Evolutionary conservation across 2,113 vertebrate species (phyloP).

Genomic region (Oplegnathus fasciatus): DNA sequence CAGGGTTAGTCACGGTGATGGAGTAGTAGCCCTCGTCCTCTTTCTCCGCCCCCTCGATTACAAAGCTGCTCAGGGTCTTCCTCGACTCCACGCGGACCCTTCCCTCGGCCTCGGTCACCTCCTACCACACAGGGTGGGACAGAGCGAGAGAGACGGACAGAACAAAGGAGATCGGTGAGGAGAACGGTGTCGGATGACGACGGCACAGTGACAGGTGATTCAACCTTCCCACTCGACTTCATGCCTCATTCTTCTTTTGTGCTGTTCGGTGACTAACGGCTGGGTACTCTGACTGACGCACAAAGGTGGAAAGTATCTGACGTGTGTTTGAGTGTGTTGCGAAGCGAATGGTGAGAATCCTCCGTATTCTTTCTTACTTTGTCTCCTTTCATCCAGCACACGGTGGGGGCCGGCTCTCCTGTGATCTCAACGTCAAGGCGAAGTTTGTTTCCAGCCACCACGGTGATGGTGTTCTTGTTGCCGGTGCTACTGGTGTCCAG

Average conservation of each 20-base stretch:
- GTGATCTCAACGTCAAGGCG: conserved; percentile 90
- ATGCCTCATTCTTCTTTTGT: conserved; percentile 32
- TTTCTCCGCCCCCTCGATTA: conserved; percentile 89
- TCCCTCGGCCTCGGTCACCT: conserved; percentile 82
- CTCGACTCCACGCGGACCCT: conserved; percentile 85
- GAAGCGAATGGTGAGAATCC: conserved; percentile 5
- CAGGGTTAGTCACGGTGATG: conserved; percentile 90
- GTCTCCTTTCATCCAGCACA: conserved; percentile 87
- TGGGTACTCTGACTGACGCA: conserved; percentile 49
- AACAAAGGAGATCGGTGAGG: conserved; percentile 9
- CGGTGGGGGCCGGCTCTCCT: conserved; percentile 89
- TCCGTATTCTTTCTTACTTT: conserved; percentile 73
- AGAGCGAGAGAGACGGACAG: neutral
- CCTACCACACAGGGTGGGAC: conserved; percentile 68
- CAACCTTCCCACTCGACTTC: conserved; percentile 40
- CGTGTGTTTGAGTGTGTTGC: conserved; percentile 16
- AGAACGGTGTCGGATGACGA: neutral
- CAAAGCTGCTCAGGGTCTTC: conserved; percentile 86
- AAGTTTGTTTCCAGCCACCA: conserved; percentile 93
- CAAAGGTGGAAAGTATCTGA: conserved; percentile 19
- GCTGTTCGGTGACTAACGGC: conserved; percentile 20
- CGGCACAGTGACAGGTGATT: conserved; percentile 34
- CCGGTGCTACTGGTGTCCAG: conserved; percentile 86
- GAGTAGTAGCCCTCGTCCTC: conserved; percentile 87
- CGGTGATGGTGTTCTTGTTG: conserved; percentile 86